A percentile compares a stretch with the other conserved stretches of the same genome.
Evolutionary conservation across 2,888 invertebrate genomes (phyloP).

Genomic region (Clanis bilineata): DNA sequence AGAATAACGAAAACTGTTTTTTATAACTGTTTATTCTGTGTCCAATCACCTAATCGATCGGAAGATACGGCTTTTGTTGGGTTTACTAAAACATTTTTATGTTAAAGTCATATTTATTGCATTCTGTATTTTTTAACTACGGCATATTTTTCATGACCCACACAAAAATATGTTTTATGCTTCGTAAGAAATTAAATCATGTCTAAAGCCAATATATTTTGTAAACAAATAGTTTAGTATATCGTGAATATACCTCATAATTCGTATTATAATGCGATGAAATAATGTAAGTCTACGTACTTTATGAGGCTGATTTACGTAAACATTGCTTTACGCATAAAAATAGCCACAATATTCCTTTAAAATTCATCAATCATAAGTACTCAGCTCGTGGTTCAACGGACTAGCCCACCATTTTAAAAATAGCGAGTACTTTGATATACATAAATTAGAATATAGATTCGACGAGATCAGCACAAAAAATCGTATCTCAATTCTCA

Average conservation of each 20-base stretch:
- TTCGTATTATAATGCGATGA: too few species aligned
- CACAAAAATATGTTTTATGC: too few species aligned
- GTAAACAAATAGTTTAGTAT: not conserved
- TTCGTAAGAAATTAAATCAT: too few species aligned
- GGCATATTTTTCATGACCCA: too few species aligned
- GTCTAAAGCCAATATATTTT: too few species aligned
- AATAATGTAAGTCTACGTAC: not conserved
- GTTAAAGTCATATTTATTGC: too few species aligned
- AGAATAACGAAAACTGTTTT: not conserved
- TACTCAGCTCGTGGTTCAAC: not conserved
- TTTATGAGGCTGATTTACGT: not conserved
- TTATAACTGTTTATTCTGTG: not conserved
- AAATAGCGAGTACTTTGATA: not conserved
- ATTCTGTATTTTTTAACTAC: too few species aligned
- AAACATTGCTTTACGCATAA: not conserved
- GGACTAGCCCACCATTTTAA: not conserved
- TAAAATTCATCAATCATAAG: not conserved
- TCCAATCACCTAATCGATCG: not conserved
- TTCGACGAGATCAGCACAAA: not conserved
- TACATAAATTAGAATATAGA: not conserved
- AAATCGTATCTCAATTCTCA: conserved; percentile 1
- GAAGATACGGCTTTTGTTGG: too few species aligned
- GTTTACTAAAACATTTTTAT: too few species aligned
- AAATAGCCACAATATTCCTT: not conserved
- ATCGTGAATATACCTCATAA: too few species aligned